Conservation (phyloP, 2,113 vertebrate genomes). For the Tachysurus vachellii region DNA sequence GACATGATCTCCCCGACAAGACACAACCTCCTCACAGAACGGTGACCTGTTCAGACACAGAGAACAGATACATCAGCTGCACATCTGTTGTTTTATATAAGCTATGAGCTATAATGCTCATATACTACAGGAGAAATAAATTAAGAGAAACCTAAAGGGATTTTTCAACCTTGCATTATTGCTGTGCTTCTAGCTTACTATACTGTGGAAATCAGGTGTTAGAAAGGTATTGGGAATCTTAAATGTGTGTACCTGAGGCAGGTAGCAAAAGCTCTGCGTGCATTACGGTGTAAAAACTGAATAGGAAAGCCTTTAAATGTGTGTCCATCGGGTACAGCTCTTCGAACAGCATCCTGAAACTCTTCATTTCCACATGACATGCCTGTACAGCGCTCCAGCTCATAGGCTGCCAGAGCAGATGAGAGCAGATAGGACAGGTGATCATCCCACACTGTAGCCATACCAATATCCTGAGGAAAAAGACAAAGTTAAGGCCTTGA, state of each 20-base stretch:
- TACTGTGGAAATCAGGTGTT: background rate
- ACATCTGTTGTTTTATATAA: background rate
- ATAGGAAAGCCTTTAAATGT: constrained; percentile 98
- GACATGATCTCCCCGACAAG: constrained; percentile 94
- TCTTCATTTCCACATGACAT: constrained; percentile 93
- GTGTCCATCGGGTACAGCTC: constrained; percentile 92
- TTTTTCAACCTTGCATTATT: background rate
- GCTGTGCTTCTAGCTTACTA: background rate
- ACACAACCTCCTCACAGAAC: constrained; percentile 93
- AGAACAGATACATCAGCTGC: background rate
- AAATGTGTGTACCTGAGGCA: constrained; percentile 80
- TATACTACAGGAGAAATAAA: background rate
- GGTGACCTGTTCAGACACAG: constrained; percentile 76
- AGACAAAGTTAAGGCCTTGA: background rate
- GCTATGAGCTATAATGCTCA: background rate
- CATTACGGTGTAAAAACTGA: constrained; percentile 90
- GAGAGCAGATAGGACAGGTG: constrained; percentile 93
- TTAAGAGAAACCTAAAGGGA: background rate
- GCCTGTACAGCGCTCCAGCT: constrained; percentile 87
- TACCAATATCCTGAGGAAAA: constrained; percentile 80
- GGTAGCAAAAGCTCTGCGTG: constrained; percentile 87
- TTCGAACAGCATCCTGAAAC: constrained; percentile 92
- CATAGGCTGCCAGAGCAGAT: constrained; percentile 89
- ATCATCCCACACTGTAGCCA: constrained; percentile 92
- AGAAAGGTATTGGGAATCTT: background rate